phyloP scores from a whole-genome alignment of 2,797 vertebrate genomes.

The Cossypha caffra region DNA sequence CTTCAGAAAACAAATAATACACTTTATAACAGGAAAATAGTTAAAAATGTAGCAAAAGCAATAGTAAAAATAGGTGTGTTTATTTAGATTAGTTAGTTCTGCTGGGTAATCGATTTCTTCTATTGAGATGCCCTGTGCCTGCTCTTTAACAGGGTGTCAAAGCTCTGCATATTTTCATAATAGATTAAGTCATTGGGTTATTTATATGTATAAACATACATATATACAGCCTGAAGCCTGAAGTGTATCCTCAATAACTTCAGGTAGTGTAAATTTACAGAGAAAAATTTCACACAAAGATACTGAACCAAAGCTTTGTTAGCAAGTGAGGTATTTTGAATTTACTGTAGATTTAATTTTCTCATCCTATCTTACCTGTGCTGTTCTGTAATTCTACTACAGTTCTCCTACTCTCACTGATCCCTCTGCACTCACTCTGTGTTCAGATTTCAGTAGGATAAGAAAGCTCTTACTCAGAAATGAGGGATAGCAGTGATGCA shows the following conservation, averaged over 20 bases:
- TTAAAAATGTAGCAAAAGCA: neutral
- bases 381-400: neutral
- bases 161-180: neutral
- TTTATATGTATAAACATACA: neutral
- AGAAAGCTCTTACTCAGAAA: neutral
- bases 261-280: neutral
- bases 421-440: neutral
- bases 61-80: neutral
- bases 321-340: neutral
- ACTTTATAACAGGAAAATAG: neutral
- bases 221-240: neutral
- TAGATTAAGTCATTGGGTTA: neutral
- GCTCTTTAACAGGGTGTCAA: neutral
- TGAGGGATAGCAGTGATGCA: neutral
- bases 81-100: neutral
- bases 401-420: neutral
- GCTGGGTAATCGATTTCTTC: neutral
- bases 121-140: neutral
- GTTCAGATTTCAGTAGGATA: neutral
- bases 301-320: neutral
- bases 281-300: neutral
- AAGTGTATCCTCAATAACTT: neutral
- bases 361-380: neutral
- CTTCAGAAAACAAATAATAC: neutral
- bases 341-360: neutral